A percentile compares a stretch with the other conserved stretches of the same genome.
Conservation (phyloP, 2,113 vertebrate genomes). For the Trochalopteron elliotii region DNA sequence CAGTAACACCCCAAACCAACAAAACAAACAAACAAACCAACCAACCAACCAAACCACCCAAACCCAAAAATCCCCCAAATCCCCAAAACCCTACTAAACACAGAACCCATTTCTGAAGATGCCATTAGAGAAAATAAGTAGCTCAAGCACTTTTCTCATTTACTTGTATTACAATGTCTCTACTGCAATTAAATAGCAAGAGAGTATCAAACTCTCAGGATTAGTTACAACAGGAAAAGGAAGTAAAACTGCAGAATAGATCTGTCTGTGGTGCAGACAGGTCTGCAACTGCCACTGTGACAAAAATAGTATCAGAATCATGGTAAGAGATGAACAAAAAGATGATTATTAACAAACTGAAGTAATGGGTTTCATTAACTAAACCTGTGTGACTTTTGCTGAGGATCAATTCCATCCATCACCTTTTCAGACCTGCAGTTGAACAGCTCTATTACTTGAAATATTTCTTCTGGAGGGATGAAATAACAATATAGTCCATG, state of each 20-base stretch:
- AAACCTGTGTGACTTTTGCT: neutral
- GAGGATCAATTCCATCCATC: neutral
- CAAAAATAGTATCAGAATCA: neutral
- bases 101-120: neutral
- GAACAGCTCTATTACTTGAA: neutral
- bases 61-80: neutral
- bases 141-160: neutral
- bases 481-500: neutral
- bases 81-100: neutral
- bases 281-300: neutral
- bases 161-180: neutral
- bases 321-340: neutral
- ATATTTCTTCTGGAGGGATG: neutral
- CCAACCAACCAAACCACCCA: fast-evolving
- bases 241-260: neutral
- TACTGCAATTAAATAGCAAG: neutral
- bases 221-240: neutral
- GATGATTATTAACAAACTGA: neutral
- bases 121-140: neutral
- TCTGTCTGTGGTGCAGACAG: neutral
- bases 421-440: neutral
- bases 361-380: neutral
- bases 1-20: neutral
- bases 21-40: neutral
- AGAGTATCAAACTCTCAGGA: neutral